Conservation (phyloP, 2,888 invertebrate species). For the Drosophila ezoana region DNA sequence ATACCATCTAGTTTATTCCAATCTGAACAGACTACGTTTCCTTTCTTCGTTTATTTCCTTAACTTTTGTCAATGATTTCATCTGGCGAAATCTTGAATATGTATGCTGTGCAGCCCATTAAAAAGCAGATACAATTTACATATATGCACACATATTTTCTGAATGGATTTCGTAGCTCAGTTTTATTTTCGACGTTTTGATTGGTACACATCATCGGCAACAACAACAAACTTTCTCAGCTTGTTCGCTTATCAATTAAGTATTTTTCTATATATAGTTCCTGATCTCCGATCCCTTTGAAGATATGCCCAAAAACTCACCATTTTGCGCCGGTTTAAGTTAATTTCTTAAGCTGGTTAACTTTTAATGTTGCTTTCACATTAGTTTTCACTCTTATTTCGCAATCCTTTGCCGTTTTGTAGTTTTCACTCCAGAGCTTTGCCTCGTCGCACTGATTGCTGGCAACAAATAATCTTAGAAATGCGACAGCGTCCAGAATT, state of each 20-base stretch:
- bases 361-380: background rate
- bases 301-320: constrained; percentile 24
- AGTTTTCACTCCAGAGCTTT: constrained; percentile 26
- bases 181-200: constrained; percentile 22
- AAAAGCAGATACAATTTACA: no score
- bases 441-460: constrained; percentile 51
- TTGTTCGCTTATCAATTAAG: constrained; percentile 54
- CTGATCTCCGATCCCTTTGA: constrained; percentile 6
- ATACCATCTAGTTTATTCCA: no score
- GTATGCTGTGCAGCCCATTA: no score
- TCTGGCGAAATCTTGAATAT: no score
- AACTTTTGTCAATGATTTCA: no score
- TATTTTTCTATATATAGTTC: constrained; percentile 1
- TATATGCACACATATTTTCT: background rate
- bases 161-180: background rate
- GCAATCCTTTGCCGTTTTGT: background rate
- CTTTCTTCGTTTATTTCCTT: no score
- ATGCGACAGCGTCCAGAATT: constrained; percentile 60
- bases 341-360: background rate
- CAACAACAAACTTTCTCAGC: constrained; percentile 9
- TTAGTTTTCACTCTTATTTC: background rate
- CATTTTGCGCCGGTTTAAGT: constrained; percentile 15
- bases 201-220: constrained; percentile 72
- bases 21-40: no score
- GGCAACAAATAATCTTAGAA: constrained; percentile 64